Evolutionary conservation across 2,888 invertebrate genomes (phyloP).

Genomic region (Parnassius mnemosyne): DNA sequence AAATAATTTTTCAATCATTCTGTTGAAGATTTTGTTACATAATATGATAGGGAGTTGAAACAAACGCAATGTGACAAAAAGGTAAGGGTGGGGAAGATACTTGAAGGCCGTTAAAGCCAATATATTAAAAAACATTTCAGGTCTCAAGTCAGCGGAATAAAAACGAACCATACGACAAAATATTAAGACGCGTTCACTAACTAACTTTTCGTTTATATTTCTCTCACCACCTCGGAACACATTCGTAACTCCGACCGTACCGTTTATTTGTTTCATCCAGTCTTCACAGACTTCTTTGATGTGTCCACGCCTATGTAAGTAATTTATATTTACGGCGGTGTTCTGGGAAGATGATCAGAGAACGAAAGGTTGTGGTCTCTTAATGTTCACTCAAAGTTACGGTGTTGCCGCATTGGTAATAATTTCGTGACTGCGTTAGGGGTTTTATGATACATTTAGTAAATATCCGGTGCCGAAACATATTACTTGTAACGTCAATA

Average conservation of each 20-base stretch:
- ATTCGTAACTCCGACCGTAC: slow-evolving; percentile 20
- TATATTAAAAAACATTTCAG: too few relatives aligned
- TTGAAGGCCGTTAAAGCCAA: too few relatives aligned
- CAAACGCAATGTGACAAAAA: too few relatives aligned
- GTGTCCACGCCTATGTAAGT: slow-evolving; percentile 39
- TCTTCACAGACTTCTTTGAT: slow-evolving; percentile 35
- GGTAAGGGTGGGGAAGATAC: too few relatives aligned
- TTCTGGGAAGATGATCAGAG: slow-evolving; percentile 34
- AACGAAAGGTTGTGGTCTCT: slow-evolving; percentile 23
- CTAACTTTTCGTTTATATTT: neutral
- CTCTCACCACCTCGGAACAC: slow-evolving; percentile 18
- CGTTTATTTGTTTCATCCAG: slow-evolving; percentile 36
- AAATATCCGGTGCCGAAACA: slow-evolving; percentile 12
- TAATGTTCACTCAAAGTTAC: slow-evolving; percentile 1
- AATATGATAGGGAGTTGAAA: too few relatives aligned
- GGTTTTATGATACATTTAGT: slow-evolving; percentile 9
- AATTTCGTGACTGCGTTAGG: slow-evolving; percentile 12
- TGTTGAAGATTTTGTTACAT: too few relatives aligned
- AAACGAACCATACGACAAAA: too few relatives aligned
- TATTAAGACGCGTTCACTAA: too few relatives aligned
- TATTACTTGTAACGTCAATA: neutral
- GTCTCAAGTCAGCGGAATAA: too few relatives aligned
- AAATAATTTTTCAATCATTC: too few relatives aligned
- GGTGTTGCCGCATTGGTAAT: neutral
- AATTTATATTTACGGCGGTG: slow-evolving; percentile 39